These are phyloP conservation scores for Etheostoma cragini DNA, from an alignment of 2,113 vertebrate species.

Conservation along the genomic window DNA sequence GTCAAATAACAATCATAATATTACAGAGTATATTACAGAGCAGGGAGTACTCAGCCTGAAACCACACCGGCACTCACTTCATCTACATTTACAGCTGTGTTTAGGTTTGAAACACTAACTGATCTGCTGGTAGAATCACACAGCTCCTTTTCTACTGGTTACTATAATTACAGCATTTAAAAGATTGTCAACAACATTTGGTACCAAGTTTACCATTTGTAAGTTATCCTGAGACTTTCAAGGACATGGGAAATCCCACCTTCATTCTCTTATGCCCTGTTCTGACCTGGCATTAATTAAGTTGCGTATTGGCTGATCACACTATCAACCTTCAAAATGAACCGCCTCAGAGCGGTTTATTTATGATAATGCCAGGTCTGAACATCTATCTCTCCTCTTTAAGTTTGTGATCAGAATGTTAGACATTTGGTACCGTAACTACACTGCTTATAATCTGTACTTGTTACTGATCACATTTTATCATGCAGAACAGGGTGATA, in stretches of 20 bases:
- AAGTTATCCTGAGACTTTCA: slow-evolving; percentile 57
- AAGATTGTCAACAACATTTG: slow-evolving; percentile 66
- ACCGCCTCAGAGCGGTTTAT: no score
- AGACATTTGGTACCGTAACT: not conserved
- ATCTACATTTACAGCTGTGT: slow-evolving; percentile 2
- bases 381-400: not conserved
- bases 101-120: not conserved
- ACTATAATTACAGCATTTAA: slow-evolving; percentile 44
- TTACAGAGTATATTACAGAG: not conserved
- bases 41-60: not conserved
- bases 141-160: not conserved
- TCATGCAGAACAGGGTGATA: no score
- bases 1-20: not conserved
- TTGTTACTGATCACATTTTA: not conserved
- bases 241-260: not conserved
- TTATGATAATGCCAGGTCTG: no score
- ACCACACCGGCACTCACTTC: not conserved
- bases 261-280: not conserved
- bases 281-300: no score
- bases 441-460: not conserved
- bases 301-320: no score
- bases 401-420: not conserved
- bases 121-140: not conserved
- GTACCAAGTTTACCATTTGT: slow-evolving; percentile 29
- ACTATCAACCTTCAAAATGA: no score